These are phyloP conservation scores for Elgaria multicarinata DNA, from an alignment of 2,113 vertebrate species.

Conservation along the genomic window DNA sequence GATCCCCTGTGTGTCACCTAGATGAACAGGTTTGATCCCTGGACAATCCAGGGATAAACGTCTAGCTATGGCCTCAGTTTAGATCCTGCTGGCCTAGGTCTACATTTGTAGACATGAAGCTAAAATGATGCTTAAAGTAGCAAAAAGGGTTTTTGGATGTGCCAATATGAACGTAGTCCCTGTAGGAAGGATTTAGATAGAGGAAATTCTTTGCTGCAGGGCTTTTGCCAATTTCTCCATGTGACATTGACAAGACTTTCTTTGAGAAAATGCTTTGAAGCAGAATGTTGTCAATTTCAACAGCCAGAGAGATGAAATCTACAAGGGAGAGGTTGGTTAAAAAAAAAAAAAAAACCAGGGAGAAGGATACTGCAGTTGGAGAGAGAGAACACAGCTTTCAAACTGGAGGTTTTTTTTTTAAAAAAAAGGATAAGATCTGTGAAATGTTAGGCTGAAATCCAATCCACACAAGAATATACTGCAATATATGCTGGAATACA, in stretches of 20 bases:
- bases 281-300: not conserved
- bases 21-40: no score
- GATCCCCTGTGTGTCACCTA: no score
- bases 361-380: not conserved
- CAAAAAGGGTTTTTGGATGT: no score
- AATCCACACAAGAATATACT: not conserved
- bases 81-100: not conserved
- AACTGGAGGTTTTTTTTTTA: no score
- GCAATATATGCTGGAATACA: not conserved
- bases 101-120: not conserved
- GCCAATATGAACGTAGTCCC: no score
- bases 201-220: not conserved
- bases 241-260: not conserved
- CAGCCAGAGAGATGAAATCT: not conserved
- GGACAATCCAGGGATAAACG: no score
- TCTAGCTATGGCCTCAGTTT: no score
- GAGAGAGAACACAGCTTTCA: not conserved
- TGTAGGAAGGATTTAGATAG: not conserved
- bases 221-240: not conserved
- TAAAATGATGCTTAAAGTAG: not conserved
- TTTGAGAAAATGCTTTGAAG: not conserved
- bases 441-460: not conserved
- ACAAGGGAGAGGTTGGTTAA: not conserved
- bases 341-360: not conserved
- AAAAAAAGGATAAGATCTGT: no score